Evolutionary conservation across 2,888 invertebrate species (phyloP), one percentile per base, ranked within the genome.

Genomic region (Sarcophaga rosellei): DNA sequence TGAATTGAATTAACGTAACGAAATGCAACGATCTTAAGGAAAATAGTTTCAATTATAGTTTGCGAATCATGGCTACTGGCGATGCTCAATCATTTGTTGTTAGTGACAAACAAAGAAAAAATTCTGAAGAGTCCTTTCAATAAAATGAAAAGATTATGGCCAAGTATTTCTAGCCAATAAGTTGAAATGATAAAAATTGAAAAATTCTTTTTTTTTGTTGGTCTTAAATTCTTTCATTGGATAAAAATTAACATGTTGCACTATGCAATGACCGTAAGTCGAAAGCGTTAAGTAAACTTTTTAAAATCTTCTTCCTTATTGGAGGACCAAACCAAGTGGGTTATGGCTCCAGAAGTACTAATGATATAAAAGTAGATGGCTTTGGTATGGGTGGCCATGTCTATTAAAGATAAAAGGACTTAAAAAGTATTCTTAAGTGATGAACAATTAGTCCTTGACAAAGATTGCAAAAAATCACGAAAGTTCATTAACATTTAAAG

Each of bases 11-110:
- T 80, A 83, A 86, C 57, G 83, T 53, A 53, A 61, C 44, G 63
- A 78, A 68, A 53, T 45, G 70, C 17, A 65, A 65, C 17, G 59
- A 59, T 61, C 44, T 17, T 53, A 53, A 53, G 15, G 35, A 53
- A 72, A 84, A 86, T 81, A 86, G 86, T 84, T 84, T 68, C 82
- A 82, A 72, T 76, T 74, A 63, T 85, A 82, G 81, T 74, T 73
- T 59, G 53, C 47, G 47, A 61, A 20, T 17, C 70, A 12, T 45
- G 75, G 23, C 53, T 75, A 15, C 53, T 15, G 53, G 53, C 35
- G 1, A 25, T 25, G 77, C 72, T 83, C 66, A 83, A 78, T 73
- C 83, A 81, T 83, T 35, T 35, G n/a, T 23, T 53, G 15, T 47
- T 62, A 57, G 62, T n/a, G 63, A 35, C 35, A 35, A 35, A 35